Evolutionary conservation across 2,797 vertebrate species (phyloP).

Genomic region (Gadopsis marmoratus): DNA sequence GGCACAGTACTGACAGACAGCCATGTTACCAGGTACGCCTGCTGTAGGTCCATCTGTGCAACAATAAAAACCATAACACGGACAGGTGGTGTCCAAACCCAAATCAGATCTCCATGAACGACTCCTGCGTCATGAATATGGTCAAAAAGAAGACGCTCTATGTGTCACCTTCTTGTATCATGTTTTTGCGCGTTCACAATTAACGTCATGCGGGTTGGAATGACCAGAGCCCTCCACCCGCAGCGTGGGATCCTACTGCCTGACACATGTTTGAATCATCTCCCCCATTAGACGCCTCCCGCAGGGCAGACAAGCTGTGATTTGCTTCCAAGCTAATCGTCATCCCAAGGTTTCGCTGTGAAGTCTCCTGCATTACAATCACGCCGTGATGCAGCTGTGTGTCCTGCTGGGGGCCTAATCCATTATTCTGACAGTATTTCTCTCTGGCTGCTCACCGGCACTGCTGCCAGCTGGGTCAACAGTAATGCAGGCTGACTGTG

Average conservation of each 20-base stretch:
- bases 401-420: constrained; percentile 65
- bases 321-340: constrained; percentile 69
- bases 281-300: constrained; percentile 55
- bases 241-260: constrained; percentile 22
- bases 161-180: background rate
- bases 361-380: constrained; percentile 67
- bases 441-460: constrained; percentile 37
- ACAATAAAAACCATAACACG: constrained; percentile 21
- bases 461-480: constrained; percentile 47
- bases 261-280: constrained; percentile 58
- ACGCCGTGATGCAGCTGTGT: constrained; percentile 50
- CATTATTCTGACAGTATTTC: constrained; percentile 61
- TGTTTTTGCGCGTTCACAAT: constrained; percentile 33
- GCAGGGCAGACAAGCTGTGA: constrained; percentile 64
- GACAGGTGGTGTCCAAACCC: constrained; percentile 36
- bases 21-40: constrained; percentile 52
- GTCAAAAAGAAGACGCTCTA: background rate
- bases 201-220: background rate
- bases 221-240: constrained; percentile 8
- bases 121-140: background rate
- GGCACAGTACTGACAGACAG: constrained; percentile 48
- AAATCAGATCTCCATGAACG: background rate
- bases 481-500: constrained; percentile 38
- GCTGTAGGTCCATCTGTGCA: constrained; percentile 57
- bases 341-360: constrained; percentile 58